phyloP scores from a whole-genome alignment of 2,888 invertebrate genomes.

The Chrysopilus asiliformis region DNA sequence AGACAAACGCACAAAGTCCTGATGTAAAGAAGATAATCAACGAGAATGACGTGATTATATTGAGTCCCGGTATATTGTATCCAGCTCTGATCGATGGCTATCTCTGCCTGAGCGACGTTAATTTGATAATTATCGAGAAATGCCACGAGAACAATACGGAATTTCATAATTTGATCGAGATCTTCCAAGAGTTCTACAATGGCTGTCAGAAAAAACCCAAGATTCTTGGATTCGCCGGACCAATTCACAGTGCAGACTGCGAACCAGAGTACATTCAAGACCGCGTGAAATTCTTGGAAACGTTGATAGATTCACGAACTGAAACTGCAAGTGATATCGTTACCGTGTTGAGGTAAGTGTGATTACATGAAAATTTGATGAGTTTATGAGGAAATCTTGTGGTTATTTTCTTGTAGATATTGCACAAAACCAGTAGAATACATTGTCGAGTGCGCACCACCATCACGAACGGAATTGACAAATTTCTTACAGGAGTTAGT shows the following conservation, averaged over 20 bases:
- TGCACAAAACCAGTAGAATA: conserved; percentile 39
- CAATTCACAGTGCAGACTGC: conserved; percentile 54
- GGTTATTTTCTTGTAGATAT: conserved; percentile 21
- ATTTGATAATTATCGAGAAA: conserved; percentile 80
- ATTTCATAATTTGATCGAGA: conserved; percentile 22
- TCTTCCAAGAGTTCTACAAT: conserved; percentile 24
- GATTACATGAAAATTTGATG: background rate
- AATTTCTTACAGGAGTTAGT: conserved; percentile 41
- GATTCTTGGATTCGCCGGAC: conserved; percentile 70
- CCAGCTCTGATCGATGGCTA: conserved; percentile 16
- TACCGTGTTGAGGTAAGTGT: conserved; percentile 59
- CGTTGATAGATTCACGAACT: conserved; percentile 53
- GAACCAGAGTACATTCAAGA: conserved; percentile 57
- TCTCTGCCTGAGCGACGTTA: conserved; percentile 45
- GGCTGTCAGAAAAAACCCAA: conserved; percentile 39
- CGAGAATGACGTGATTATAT: conserved; percentile 35
- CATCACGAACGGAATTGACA: conserved; percentile 30
- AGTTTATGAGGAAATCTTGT: background rate
- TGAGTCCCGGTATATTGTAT: conserved; percentile 28
- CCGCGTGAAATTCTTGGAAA: conserved; percentile 67
- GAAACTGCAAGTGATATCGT: conserved; percentile 87
- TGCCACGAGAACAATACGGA: conserved; percentile 69
- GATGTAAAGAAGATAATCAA: background rate
- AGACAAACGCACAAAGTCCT: background rate
- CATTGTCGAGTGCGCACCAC: conserved; percentile 44